Evolutionary conservation across 2,888 invertebrate species (phyloP), one percentile per base, ranked within the genome.

Genomic region (Emmelina monodactyla): DNA sequence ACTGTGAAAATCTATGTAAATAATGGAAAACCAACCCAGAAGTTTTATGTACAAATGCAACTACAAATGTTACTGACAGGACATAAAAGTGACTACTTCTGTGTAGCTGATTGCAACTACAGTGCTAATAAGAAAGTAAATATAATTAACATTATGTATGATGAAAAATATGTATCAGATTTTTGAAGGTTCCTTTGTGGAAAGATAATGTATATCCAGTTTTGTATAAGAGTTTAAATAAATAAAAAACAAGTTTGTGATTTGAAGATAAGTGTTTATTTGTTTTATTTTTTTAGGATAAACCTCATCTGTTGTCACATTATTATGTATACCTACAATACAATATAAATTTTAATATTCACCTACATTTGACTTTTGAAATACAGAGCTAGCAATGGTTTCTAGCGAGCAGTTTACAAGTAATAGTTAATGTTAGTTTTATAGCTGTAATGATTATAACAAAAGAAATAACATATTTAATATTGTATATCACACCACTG

Each of bases 21-120:
- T 11, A 40, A 46, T 44, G 46, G 43, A 0, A 29, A 42, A 33
- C 33, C 38, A 2, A 42, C 37, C 10, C 6, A 44, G 5, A 45
- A 49, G 15, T 49, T 11, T 34, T 37, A 33, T 41, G 44, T 32
- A 1, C 47, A 47, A 31, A 40, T 50, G 22, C 47, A 50, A 32
- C 19, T 19, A 5, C 19, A 19, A 19, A 19, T 19, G 19, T 19
- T 37, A 6, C 22, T 44, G 16, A 42, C 37, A 19, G 41, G 34
- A 10, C 13, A 31, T 1, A 30, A 47, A 33, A 44, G 32, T 16
- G 14, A 42, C 15, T 42, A 36, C 16, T 47, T 46, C 32, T 47
- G 47, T 45, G 42, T 47, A n/a, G 49, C 47, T 16, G 40, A 46
- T 9, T 2, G 11, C 1, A 30, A 47, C 15, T 49, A 37, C 13